Percentiles rank a stretch among this genome's conserved stretches.
These are phyloP conservation scores for Tupaia tana DNA, from an alignment of 2,113 vertebrate species.

Conservation along the genomic window DNA sequence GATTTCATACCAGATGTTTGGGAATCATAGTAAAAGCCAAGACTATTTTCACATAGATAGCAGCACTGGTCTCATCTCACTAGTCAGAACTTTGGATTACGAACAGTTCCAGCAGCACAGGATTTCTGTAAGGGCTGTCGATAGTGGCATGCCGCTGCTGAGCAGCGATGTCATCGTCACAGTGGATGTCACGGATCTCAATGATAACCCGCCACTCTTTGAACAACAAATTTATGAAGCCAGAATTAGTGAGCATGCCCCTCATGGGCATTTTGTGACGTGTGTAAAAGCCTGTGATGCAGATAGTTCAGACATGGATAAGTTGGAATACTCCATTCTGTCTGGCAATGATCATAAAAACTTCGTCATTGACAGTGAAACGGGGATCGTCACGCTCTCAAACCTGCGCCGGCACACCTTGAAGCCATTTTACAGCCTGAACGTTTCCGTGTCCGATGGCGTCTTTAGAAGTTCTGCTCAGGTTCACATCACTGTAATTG, in stretches of 20 bases:
- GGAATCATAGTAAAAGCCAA: conserved; percentile 88
- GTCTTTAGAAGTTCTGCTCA: conserved; percentile 95
- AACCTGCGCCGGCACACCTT: conserved; percentile 90
- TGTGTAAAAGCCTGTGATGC: conserved; percentile 95
- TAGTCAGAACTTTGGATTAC: conserved; percentile 91
- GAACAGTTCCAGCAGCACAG: conserved; percentile 90
- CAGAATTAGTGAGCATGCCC: conserved; percentile 92
- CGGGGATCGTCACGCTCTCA: conserved; percentile 92
- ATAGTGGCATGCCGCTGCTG: conserved; percentile 94
- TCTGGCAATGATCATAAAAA: conserved; percentile 95
- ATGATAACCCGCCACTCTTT: conserved; percentile 95
- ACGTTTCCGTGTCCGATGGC: conserved; percentile 94
- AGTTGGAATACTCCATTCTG: conserved; percentile 93
- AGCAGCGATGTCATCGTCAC: conserved; percentile 90
- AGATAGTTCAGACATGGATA: conserved; percentile 90
- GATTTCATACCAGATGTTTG: conserved; percentile 93
- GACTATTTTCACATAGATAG: conserved; percentile 93
- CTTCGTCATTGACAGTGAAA: conserved; percentile 92
- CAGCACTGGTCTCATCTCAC: conserved; percentile 91
- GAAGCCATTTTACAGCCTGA: conserved; percentile 91
- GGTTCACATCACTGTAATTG: conserved; percentile 90
- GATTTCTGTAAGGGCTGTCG: conserved; percentile 91
- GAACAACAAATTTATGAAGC: conserved; percentile 92
- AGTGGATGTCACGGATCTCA: conserved; percentile 93
- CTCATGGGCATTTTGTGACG: conserved; percentile 93